Percentiles rank a stretch among this genome's conserved stretches.
phyloP scores from a whole-genome alignment of 2,113 vertebrate genomes.

The Oryzias curvinotus region DNA sequence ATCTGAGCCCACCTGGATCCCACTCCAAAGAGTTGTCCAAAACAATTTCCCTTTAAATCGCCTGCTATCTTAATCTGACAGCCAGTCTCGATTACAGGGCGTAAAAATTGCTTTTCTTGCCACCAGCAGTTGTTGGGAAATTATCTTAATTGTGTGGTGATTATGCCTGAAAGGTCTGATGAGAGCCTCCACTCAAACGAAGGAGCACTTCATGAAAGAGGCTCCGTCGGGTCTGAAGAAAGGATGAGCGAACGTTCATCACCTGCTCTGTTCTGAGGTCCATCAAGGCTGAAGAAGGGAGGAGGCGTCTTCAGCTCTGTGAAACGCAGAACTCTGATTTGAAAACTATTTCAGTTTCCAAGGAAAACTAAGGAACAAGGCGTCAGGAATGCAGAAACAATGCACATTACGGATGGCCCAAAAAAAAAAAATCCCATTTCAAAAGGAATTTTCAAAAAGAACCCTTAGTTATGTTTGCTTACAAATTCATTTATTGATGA shows the following conservation, averaged over 20 bases:
- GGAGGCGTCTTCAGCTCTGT: neutral
- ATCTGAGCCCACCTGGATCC: constrained; percentile 78
- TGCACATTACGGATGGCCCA: too few species aligned
- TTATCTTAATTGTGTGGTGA: constrained; percentile 87
- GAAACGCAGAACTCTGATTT: too few species aligned
- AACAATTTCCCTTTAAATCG: constrained; percentile 82
- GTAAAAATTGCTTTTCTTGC: constrained; percentile 84
- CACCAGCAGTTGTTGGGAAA: constrained; percentile 81
- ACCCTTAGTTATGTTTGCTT: too few species aligned
- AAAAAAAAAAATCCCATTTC: too few species aligned
- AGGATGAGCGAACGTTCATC: constrained; percentile 23
- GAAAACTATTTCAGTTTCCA: too few species aligned
- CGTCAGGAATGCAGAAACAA: too few species aligned
- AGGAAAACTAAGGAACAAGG: too few species aligned
- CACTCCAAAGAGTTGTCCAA: constrained; percentile 76
- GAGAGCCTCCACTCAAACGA: constrained; percentile 60
- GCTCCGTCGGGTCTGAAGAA: constrained; percentile 35
- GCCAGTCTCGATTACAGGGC: constrained; percentile 80
- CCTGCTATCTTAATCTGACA: constrained; percentile 86
- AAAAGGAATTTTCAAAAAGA: too few species aligned
- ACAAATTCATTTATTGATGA: too few species aligned
- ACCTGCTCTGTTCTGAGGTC: constrained; percentile 24
- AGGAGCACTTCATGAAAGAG: constrained; percentile 30
- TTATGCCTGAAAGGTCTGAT: constrained; percentile 80
- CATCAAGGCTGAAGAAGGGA: constrained; percentile 9